Conservation (phyloP, 1,140 invertebrate species). For the Mactra quadrangularis region DNA sequence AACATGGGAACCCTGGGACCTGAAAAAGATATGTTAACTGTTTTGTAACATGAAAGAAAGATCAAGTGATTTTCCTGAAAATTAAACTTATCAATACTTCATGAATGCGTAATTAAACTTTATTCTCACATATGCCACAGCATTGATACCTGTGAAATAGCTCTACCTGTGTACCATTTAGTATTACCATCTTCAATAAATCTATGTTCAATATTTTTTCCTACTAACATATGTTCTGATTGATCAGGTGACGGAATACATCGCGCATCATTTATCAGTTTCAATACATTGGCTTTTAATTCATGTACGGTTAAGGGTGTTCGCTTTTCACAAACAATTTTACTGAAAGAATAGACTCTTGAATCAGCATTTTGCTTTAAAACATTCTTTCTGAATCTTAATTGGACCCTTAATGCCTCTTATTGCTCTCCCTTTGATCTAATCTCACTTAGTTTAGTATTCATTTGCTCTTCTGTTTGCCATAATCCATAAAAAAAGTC, state of each 20-base stretch:
- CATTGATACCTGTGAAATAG: slow-evolving; percentile 42
- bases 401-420: slow-evolving; percentile 1
- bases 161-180: slow-evolving; percentile 40
- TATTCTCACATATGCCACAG: no score
- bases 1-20: slow-evolving; percentile 1
- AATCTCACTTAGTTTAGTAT: no score
- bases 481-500: slow-evolving; percentile 8
- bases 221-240: slow-evolving; percentile 37
- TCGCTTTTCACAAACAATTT: not conserved
- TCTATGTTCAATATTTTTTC: slow-evolving; percentile 21
- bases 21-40: not conserved
- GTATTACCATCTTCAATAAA: slow-evolving; percentile 19
- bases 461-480: no score
- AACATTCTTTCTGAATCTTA: slow-evolving; percentile 21
- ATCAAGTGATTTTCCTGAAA: no score
- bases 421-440: slow-evolving; percentile 1
- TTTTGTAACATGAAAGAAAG: no score
- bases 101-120: no score
- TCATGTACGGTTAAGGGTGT: not conserved
- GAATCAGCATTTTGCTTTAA: no score
- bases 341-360: not conserved
- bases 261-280: no score
- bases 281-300: no score
- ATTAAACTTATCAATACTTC: no score
- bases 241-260: no score